Evolutionary conservation across 2,797 vertebrate species (phyloP).

Genomic region (Cynopterus sphinx): DNA sequence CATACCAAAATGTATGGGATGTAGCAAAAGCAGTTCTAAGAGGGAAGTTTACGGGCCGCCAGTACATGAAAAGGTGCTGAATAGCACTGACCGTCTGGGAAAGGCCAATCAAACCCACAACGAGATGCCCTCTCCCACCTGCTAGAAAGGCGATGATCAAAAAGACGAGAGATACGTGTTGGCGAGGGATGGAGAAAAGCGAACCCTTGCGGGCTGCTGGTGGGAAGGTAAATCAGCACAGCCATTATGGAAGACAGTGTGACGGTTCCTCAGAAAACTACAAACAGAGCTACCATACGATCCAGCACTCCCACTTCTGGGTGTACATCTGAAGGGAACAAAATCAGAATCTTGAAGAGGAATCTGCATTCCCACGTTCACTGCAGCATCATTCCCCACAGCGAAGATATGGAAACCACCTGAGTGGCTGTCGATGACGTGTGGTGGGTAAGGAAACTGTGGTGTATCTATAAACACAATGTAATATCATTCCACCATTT

Average conservation of each 20-base stretch:
- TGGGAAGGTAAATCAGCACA: neutral
- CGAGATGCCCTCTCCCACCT: neutral
- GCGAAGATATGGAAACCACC: neutral
- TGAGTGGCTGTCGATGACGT: too few species aligned
- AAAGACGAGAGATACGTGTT: neutral
- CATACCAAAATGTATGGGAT: neutral
- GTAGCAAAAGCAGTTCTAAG: neutral
- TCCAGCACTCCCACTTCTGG: neutral
- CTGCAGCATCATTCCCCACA: neutral
- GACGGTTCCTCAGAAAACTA: neutral
- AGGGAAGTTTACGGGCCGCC: neutral
- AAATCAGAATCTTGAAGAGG: neutral
- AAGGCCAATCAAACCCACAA: neutral
- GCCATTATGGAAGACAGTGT: neutral
- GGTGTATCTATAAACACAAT: too few species aligned
- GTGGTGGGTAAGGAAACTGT: neutral
- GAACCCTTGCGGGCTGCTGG: fast-evolving
- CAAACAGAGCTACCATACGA: fast-evolving
- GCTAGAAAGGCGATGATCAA: too few species aligned
- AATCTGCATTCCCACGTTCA: neutral
- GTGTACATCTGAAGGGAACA: neutral
- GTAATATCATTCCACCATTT: neutral
- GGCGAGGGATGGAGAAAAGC: neutral
- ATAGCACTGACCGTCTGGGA: neutral
- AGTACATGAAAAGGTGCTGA: neutral